Conservation (phyloP, 1,140 invertebrate genomes). For the Radopholus similis region DNA sequence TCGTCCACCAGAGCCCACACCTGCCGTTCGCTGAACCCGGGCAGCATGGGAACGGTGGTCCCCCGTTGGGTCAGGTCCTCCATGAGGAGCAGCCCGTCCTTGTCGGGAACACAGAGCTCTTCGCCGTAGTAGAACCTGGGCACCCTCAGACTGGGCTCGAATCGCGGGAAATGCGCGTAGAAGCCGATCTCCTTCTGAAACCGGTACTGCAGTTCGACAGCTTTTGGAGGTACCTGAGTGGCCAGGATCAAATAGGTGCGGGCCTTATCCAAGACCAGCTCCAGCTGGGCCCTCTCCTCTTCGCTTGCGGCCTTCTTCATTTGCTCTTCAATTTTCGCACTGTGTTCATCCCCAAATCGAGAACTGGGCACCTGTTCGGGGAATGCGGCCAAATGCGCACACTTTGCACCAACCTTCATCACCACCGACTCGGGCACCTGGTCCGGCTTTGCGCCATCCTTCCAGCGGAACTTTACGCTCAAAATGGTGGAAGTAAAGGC, state of each 20-base stretch:
- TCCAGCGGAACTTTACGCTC: slow-evolving; percentile 32
- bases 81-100: slow-evolving; percentile 39
- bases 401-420: slow-evolving; percentile 14
- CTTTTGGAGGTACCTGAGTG: neutral
- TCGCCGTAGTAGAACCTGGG: slow-evolving; percentile 41
- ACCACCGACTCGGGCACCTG: slow-evolving; percentile 17
- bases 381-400: neutral
- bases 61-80: slow-evolving; percentile 37
- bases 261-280: neutral
- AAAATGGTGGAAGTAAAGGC: slow-evolving; percentile 35
- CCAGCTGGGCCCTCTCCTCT: neutral
- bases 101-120: slow-evolving; percentile 16
- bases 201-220: neutral
- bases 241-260: neutral
- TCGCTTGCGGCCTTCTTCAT: neutral
- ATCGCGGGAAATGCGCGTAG: slow-evolving; percentile 33
- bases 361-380: neutral
- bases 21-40: slow-evolving; percentile 36
- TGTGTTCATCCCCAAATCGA: no score
- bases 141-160: slow-evolving; percentile 26
- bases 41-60: slow-evolving; percentile 28
- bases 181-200: slow-evolving; percentile 41
- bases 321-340: neutral
- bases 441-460: neutral
- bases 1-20: slow-evolving; percentile 34